Evolutionary conservation across 1,140 invertebrate species (phyloP), one percentile per base, ranked within the genome.

Genomic region (Drosophila burlai): DNA sequence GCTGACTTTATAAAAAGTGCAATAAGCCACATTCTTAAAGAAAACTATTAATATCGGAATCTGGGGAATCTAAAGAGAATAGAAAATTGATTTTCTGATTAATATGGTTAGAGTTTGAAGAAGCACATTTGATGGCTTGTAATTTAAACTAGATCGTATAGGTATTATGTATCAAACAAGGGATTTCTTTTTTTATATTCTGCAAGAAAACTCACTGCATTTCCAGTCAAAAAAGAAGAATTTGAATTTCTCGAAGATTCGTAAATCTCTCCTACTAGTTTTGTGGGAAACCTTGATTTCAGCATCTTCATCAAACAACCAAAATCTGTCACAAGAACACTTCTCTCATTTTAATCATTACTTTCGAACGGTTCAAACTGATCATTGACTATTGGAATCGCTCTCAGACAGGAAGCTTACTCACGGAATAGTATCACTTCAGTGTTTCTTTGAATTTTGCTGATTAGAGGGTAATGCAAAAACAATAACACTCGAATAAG

Each of bases 391-490:
- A 21, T n/a, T 36, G 38, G 10, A 31, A 34, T 18, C 18, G 8
- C 38, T 47, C 49, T 40, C 24, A n/a, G 24, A 15, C 16, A 18
- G 10, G 6, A 16, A 29, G 29, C 38, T 65, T 66, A 40, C 45
- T 40, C 65, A 40, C 26, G 26, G 26, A 24, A 40, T 40, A 18
- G 18, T 40, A 66, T 67, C 65, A 42, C 62, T 36, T 72, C 4
- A 26, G 45, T 31, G 5, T 31, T 36, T 18, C 36, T n/a, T 29
- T 2, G 58, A 66, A 72, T 80, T 83, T 49, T 68, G 84, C 81
- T 90, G 84, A 89, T 89, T 84, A 90, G 71, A 79, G 78, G 55
- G n/a, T 43, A 65, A 52, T 18, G 45, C 38, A 43, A 77, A 54
- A 42, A 52, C 26, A 42, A 65, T 16, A 50, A 50, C 58, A 82